Percentiles rank a stretch among this genome's conserved stretches.
Evolutionary conservation across 2,797 vertebrate genomes (phyloP).

Genomic region (Tachyglossus aculeatus): DNA sequence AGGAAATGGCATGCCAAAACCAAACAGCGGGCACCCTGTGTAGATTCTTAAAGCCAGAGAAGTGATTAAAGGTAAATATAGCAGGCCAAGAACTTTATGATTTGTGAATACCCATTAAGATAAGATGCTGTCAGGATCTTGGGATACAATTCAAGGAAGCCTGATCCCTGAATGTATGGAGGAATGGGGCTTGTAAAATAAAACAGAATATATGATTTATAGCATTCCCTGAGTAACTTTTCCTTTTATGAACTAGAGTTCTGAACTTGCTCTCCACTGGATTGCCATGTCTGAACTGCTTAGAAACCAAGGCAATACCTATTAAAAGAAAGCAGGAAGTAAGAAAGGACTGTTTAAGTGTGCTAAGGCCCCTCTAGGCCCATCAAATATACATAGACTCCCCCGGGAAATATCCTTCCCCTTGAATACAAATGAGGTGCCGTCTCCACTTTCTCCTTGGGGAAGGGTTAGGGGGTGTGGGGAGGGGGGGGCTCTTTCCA

Average conservation of each 20-base stretch:
- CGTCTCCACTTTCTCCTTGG: conserved; percentile 22
- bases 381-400: background rate
- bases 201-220: background rate
- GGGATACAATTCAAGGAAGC: background rate
- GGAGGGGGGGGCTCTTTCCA: background rate
- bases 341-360: background rate
- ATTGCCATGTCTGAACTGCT: background rate
- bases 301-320: background rate
- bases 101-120: conserved; percentile 20
- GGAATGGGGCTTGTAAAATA: background rate
- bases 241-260: background rate
- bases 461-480: no score
- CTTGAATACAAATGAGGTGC: conserved; percentile 3
- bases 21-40: conserved; percentile 19
- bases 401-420: background rate
- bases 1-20: conserved; percentile 34
- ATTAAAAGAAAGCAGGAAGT: conserved; percentile 1
- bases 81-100: conserved; percentile 40
- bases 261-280: background rate
- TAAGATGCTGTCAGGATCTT: background rate
- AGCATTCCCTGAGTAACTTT: background rate
- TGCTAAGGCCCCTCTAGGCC: background rate
- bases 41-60: conserved; percentile 41
- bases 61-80: conserved; percentile 44
- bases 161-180: background rate